Evolutionary conservation across 2,113 vertebrate genomes (phyloP).

Genomic region (Tachysurus fulvidraco): DNA sequence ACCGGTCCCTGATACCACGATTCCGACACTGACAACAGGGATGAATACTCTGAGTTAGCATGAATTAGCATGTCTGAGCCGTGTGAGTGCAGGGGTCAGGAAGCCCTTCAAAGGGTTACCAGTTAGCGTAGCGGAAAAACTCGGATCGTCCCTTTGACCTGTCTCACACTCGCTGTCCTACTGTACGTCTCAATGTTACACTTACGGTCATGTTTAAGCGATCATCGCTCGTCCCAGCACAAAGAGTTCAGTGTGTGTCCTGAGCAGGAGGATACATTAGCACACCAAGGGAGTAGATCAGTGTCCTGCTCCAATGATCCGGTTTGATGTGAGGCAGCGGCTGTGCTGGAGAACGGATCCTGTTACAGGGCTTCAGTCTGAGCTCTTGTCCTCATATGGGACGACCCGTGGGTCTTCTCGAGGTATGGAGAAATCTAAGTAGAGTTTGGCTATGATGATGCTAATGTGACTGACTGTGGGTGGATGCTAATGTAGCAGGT

Average conservation of each 20-base stretch:
- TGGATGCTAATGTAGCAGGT: conserved; percentile 4
- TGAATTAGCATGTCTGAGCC: background rate
- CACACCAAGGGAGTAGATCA: conserved; percentile 22
- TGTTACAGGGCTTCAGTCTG: background rate
- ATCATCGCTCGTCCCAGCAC: conserved; percentile 26
- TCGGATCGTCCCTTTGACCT: conserved; percentile 16
- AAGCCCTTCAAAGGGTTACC: conserved; percentile 39
- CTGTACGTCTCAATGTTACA: background rate
- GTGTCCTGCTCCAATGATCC: conserved; percentile 33
- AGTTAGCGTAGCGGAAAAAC: background rate
- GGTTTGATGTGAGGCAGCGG: conserved; percentile 28
- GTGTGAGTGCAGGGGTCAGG: conserved; percentile 9
- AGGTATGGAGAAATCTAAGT: background rate
- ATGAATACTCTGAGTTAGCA: too few relatives aligned
- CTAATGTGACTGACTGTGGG: background rate
- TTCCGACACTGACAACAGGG: background rate
- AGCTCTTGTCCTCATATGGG: background rate
- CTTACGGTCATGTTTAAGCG: conserved; percentile 29
- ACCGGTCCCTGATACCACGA: background rate
- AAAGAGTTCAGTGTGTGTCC: conserved; percentile 37
- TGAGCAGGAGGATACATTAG: conserved; percentile 39
- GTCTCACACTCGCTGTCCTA: conserved; percentile 9
- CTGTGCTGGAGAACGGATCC: background rate
- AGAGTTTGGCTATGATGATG: background rate
- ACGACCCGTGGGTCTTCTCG: background rate